Percentiles rank a stretch among this genome's conserved stretches.
These are phyloP conservation scores for Corythornis cristatus DNA, from an alignment of 2,113 vertebrate species.

Conservation along the genomic window DNA sequence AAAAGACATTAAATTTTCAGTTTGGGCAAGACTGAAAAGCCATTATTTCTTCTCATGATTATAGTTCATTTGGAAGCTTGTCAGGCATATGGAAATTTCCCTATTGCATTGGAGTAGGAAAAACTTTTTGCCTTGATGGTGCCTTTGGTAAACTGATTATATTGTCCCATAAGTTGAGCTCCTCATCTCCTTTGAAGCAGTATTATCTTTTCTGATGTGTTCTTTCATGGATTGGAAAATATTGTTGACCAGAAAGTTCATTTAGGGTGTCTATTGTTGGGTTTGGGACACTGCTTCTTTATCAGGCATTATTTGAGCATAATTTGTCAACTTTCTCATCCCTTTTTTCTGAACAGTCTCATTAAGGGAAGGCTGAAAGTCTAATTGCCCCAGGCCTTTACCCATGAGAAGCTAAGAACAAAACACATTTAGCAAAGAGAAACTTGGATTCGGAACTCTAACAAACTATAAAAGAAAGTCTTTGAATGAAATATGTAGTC, in stretches of 20 bases:
- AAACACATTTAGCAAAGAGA: not conserved
- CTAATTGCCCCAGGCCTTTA: conserved; percentile 36
- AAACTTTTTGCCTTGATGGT: not conserved
- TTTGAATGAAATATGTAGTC: not conserved
- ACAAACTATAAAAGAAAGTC: not conserved
- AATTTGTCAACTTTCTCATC: conserved; percentile 7
- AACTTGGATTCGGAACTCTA: not conserved
- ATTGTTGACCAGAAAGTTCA: not conserved
- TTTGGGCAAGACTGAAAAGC: not conserved
- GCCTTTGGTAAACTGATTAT: not conserved
- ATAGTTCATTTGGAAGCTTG: not conserved
- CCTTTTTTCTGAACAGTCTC: conserved; percentile 11
- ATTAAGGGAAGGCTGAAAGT: conserved; percentile 38
- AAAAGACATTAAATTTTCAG: not conserved
- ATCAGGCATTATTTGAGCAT: not conserved
- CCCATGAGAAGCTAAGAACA: conserved; percentile 47
- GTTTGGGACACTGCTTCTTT: conserved; percentile 16
- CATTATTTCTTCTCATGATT: not conserved
- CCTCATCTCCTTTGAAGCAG: not conserved
- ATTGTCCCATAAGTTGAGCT: not conserved
- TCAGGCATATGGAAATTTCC: not conserved
- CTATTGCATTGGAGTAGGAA: not conserved
- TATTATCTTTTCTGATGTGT: not conserved
- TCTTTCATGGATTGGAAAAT: not conserved
- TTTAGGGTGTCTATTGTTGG: not conserved